These are phyloP conservation scores for Vanessa cardui DNA, from an alignment of 2,888 invertebrate species.

Conservation along the genomic window DNA sequence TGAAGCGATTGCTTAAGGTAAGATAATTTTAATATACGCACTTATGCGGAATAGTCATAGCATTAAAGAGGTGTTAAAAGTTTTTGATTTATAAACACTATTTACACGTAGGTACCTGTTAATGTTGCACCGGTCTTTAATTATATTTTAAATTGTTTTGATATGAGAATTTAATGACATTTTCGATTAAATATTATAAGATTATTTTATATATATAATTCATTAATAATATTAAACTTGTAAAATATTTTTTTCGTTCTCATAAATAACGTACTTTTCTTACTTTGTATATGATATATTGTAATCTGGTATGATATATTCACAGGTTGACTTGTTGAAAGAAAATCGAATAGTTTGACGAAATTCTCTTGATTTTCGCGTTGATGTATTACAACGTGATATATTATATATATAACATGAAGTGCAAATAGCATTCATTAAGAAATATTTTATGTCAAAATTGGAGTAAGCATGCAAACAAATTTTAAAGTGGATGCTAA, in stretches of 20 bases:
- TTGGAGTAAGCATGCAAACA: constrained; percentile 6
- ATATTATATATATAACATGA: too few species aligned
- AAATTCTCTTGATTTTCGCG: neutral
- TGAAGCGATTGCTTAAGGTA: constrained; percentile 25
- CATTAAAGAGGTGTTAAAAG: neutral
- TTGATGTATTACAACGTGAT: too few species aligned
- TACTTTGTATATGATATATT: neutral
- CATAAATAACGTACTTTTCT: too few species aligned
- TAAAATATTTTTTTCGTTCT: too few species aligned
- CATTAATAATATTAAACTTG: neutral
- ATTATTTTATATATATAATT: neutral
- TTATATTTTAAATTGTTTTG: neutral
- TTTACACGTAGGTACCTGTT: neutral
- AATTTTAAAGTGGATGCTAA: neutral
- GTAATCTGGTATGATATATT: neutral
- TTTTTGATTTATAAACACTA: neutral
- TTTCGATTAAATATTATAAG: neutral
- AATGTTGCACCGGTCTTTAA: neutral
- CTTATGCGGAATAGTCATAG: neutral
- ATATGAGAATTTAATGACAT: neutral
- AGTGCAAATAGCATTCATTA: constrained; percentile 1
- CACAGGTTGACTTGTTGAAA: too few species aligned
- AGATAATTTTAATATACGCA: constrained; percentile 1
- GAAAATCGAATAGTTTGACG: neutral
- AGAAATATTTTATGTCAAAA: constrained; percentile 11